phyloP scores from a whole-genome alignment of 2,797 vertebrate genomes.

The Chiloscyllium punctatum region DNA sequence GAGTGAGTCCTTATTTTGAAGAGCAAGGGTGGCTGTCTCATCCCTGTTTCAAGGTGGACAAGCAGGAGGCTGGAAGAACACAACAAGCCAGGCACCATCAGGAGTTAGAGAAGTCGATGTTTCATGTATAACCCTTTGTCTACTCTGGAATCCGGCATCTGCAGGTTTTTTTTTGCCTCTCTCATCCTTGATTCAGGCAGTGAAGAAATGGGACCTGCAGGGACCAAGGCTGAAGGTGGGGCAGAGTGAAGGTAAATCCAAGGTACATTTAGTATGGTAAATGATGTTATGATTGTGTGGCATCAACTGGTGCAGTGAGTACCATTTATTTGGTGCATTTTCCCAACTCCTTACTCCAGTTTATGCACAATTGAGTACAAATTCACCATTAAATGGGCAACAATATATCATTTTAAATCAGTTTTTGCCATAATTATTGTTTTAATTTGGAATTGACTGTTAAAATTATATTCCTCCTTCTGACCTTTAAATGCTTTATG shows the following conservation, averaged over 20 bases:
- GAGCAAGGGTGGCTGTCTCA: neutral
- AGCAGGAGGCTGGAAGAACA: no score
- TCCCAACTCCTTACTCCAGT: neutral
- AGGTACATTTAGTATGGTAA: neutral
- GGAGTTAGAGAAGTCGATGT: no score
- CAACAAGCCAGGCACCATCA: no score
- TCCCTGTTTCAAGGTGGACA: neutral
- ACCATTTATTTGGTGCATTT: neutral
- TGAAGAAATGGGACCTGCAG: neutral
- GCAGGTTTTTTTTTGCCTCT: no score
- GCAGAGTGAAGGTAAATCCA: neutral
- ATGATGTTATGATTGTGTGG: neutral
- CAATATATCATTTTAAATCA: neutral
- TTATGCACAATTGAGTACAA: neutral
- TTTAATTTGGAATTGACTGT: neutral
- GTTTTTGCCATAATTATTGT: neutral
- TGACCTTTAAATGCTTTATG: no score
- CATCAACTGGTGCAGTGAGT: neutral
- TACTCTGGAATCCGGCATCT: no score
- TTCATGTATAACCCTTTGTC: no score
- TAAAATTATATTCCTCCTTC: no score
- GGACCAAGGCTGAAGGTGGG: neutral
- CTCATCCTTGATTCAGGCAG: neutral
- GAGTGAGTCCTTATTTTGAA: neutral
- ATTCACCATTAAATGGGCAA: neutral